These are phyloP conservation scores for Sparus aurata DNA, from an alignment of 2,797 vertebrate genomes.

Conservation along the genomic window DNA sequence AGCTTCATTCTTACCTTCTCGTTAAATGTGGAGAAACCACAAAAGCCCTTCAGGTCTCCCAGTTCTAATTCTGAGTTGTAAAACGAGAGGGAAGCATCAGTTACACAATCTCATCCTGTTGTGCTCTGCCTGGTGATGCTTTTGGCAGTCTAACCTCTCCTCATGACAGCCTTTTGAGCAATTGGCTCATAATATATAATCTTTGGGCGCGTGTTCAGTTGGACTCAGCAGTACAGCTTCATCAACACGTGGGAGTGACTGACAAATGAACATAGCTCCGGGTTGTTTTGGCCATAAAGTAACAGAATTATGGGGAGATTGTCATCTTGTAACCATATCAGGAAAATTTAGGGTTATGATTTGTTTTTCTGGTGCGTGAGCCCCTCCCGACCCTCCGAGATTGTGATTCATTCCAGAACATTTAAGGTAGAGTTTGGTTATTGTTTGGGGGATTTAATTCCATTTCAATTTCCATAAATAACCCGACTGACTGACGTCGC, in stretches of 20 bases:
- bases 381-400: not conserved
- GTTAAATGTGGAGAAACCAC: conserved; percentile 42
- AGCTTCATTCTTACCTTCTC: conserved; percentile 28
- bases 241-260: conserved; percentile 61
- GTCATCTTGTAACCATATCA: conserved; percentile 29
- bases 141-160: conserved; percentile 50
- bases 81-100: conserved; percentile 30
- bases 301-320: conserved; percentile 49
- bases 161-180: conserved; percentile 56
- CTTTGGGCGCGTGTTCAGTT: conserved; percentile 56
- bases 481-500: not conserved
- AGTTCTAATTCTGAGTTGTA: conserved; percentile 42
- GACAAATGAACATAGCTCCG: conserved; percentile 49
- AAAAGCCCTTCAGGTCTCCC: conserved; percentile 20
- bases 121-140: conserved; percentile 43
- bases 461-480: conserved; percentile 20
- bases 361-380: conserved; percentile 4
- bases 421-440: not conserved
- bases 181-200: conserved; percentile 50
- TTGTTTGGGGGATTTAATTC: not conserved
- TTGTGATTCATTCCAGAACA: not conserved
- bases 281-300: conserved; percentile 47
- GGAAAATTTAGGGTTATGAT: conserved; percentile 29
- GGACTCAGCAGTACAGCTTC: conserved; percentile 27
- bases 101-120: conserved; percentile 35